Base-by-base conservation (phyloP, 2,888 invertebrate genomes). In the Calameuta idolon region DNA sequence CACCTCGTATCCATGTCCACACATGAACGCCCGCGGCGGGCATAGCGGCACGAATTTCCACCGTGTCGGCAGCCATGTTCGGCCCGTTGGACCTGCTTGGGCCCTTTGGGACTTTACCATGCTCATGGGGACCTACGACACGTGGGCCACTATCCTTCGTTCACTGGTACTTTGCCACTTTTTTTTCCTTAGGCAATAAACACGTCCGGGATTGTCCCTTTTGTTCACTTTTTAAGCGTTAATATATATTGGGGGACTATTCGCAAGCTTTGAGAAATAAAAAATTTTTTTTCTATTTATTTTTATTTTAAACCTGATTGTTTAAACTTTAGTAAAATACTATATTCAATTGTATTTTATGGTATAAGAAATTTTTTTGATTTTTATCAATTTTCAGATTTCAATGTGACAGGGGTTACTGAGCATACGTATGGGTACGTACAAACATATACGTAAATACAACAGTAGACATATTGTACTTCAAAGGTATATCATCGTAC, bases 1-100 rank as follows among this genome's bases (percentile, higher is more conserved):
- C 71, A 71, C 71, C 71, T 34, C 71, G 71, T 71, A 71, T 71
- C 71, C 71, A 71, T 71, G 55, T 55, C 55, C 71, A 37, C 74
- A 71, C 31, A 34, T 34, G 71, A 71, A 71, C 71, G 34, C 71
- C 71, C 71, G 34, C 71, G 71, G 71, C 31, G 71, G 31, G 31
- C 34, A 33, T 34, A 31, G 37, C 74, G 74, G 74, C 34, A 30
- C n/a, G 74, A 74, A 33, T 34, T 34, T 34, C 74, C 74, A 69
- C 33, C 31, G 31, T 34, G 69, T 76, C 55, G 55, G 55, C 55
- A 55, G 55, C 55, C 55, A 55, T 55, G 55, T 55, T 55, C 55
- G 55, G 55, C 23, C 55, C 55, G 55, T 55, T 55, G 55, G 55
- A 55, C 55, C 55, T 23, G 55, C 55, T 55, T 55, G 55, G 55